Evolutionary conservation across 1,140 invertebrate genomes (phyloP).

Genomic region (Drosophila elegans): DNA sequence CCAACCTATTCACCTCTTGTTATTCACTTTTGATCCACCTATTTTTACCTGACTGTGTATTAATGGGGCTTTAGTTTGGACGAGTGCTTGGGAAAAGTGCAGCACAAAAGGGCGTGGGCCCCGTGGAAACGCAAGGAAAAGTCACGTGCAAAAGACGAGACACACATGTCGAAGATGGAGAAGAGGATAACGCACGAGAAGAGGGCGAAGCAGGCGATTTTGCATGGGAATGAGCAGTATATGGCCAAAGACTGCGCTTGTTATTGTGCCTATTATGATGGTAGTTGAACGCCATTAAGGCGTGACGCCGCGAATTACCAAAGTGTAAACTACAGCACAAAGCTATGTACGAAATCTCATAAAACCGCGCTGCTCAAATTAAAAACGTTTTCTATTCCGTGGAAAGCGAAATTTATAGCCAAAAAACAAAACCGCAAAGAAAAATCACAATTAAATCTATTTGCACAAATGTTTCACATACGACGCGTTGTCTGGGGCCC

Average conservation of each 20-base stretch:
- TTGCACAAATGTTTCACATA: conserved; percentile 67
- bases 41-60: not conserved
- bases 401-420: conserved; percentile 77
- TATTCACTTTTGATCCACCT: not conserved
- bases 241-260: conserved; percentile 39
- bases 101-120: conserved; percentile 68
- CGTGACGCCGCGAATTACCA: conserved; percentile 77
- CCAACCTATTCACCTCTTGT: not conserved
- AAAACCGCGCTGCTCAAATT: conserved; percentile 53
- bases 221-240: conserved; percentile 60
- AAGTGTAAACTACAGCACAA: conserved; percentile 67
- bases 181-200: conserved; percentile 5
- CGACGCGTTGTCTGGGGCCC: conserved; percentile 51
- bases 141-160: conserved; percentile 47
- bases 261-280: conserved; percentile 20
- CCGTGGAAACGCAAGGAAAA: conserved; percentile 17
- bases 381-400: conserved; percentile 70
- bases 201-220: conserved; percentile 16
- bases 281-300: conserved; percentile 70
- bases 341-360: conserved; percentile 54
- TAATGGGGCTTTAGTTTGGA: conserved; percentile 14
- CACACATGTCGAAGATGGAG: conserved; percentile 29
- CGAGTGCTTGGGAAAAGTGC: conserved; percentile 34
- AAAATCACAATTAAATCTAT: conserved; percentile 50
- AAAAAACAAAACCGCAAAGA: conserved; percentile 42